Evolutionary conservation across 1,140 invertebrate genomes (phyloP), one percentile per base, ranked within the genome.

Genomic region (Hermetia illucens): DNA sequence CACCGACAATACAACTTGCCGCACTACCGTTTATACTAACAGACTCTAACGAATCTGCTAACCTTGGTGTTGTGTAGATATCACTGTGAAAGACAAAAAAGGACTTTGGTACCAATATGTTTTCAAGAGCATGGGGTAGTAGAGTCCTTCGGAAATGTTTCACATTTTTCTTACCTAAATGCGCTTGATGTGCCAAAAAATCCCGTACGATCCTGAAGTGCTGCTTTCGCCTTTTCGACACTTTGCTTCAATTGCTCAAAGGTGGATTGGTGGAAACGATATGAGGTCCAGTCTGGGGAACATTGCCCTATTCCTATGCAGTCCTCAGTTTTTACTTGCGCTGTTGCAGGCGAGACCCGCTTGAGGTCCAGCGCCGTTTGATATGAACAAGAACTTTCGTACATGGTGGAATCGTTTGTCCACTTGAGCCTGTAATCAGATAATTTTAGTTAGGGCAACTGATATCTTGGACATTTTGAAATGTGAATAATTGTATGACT

Each of bases 311-410:
- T 32, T 9, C 57, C 66, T 39, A 63, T 63, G 59, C 66, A 74
- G 40, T 66, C 73, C 61, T 72, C 74, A 44, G 68, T 70, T 57
- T 73, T 75, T 33, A 68, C 65, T 59, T 48, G 62, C 40, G 48
- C 49, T 37, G 61, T 42, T 34, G 55, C 54, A 36, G 64, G 60
- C 41, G 70, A 70, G 45, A 68, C 73, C 50, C 84, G 70, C 64
- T 88, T 87, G 51, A 87, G 66, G 62, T 87, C 83, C 47, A 87
- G 67, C 50, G 82, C 82, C 58, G 76, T 80, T 58, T 82, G 80
- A 67, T 86, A 87, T 59, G 82, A 87, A 68, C 83, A 87, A 51
- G 80, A 79, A 64, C 82, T 86, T 70, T 88, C 84, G 73, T 87
- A 88, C 83, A 87, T 87, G 25, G 8, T 27, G 15, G 12, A 17